A percentile compares a stretch with the other conserved stretches of the same genome.
Conservation (phyloP, 1,140 invertebrate genomes). For the Lutraria rhynchaena region DNA sequence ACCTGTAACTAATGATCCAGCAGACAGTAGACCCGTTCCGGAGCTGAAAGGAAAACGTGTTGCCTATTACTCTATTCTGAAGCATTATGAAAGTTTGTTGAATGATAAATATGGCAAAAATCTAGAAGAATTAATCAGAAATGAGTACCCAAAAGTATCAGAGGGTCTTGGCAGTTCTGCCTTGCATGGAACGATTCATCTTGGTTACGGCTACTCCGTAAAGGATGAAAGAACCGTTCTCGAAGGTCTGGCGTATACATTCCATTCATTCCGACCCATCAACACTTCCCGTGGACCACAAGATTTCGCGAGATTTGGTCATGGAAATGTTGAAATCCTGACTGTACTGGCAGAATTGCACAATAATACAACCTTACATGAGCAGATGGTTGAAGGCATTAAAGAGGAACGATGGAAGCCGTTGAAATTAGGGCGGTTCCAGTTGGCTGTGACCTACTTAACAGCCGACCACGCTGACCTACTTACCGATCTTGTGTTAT, state of each 20-base stretch:
- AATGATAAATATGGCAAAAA: background rate
- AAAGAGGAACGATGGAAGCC: slow-evolving; percentile 32
- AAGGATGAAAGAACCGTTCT: slow-evolving; percentile 7
- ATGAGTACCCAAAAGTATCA: slow-evolving; percentile 42
- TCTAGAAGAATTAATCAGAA: slow-evolving; percentile 24
- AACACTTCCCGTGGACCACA: background rate
- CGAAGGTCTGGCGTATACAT: slow-evolving; percentile 41
- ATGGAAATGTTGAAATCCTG: background rate
- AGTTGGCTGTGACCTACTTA: slow-evolving; percentile 15
- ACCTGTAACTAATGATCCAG: background rate
- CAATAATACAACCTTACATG: background rate
- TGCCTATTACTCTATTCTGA: slow-evolving; percentile 26
- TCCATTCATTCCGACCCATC: slow-evolving; percentile 39
- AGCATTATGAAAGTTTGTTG: slow-evolving; percentile 30
- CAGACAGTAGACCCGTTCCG: background rate
- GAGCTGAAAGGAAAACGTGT: slow-evolving; percentile 42
- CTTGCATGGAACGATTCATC: slow-evolving; percentile 48
- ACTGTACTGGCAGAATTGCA: background rate
- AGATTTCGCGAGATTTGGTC: slow-evolving; percentile 20
- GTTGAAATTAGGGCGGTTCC: slow-evolving; percentile 37
- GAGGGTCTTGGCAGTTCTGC: slow-evolving; percentile 40
- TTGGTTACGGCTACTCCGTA: slow-evolving; percentile 33
- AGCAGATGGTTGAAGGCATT: background rate
- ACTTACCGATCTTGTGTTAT: slow-evolving; percentile 14
- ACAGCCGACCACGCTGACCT: slow-evolving; percentile 3